These are phyloP conservation scores for Otis tarda DNA, from an alignment of 2,113 vertebrate species.

Conservation along the genomic window DNA sequence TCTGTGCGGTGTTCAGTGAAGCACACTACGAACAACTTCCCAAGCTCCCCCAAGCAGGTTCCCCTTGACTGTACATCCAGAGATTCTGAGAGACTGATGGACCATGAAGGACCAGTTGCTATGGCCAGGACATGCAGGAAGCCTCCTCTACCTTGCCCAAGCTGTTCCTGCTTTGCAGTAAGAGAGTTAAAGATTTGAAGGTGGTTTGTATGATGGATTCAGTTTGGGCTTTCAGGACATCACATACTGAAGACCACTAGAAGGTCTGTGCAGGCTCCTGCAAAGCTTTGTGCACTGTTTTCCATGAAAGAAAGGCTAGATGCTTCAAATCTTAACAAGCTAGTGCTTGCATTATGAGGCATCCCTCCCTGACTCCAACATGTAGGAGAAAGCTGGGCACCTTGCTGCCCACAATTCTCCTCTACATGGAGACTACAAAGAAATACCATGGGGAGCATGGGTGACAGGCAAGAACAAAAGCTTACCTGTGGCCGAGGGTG, in stretches of 20 bases:
- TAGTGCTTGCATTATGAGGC: background rate
- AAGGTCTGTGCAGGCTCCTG: background rate
- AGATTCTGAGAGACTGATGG: background rate
- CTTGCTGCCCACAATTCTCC: background rate
- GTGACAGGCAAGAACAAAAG: background rate
- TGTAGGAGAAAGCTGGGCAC: background rate
- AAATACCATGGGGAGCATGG: background rate
- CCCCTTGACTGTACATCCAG: background rate
- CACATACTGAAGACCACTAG: background rate
- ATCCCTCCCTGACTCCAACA: background rate
- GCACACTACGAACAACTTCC: background rate
- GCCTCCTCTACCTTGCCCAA: background rate
- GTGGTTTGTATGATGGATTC: background rate
- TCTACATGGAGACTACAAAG: rapidly evolving
- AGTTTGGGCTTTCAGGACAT: background rate
- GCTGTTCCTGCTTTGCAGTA: background rate
- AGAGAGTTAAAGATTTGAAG: background rate
- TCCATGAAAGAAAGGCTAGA: background rate
- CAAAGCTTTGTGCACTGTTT: background rate
- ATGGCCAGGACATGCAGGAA: background rate
- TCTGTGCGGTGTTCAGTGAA: rapidly evolving
- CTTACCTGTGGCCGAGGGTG: constrained; percentile 94
- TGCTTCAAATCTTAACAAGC: background rate
- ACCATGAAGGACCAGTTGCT: background rate
- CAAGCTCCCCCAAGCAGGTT: background rate